Evolutionary conservation across 2,797 vertebrate genomes (phyloP), one percentile per base, ranked within the genome.

Genomic region (Botia almorhae): DNA sequence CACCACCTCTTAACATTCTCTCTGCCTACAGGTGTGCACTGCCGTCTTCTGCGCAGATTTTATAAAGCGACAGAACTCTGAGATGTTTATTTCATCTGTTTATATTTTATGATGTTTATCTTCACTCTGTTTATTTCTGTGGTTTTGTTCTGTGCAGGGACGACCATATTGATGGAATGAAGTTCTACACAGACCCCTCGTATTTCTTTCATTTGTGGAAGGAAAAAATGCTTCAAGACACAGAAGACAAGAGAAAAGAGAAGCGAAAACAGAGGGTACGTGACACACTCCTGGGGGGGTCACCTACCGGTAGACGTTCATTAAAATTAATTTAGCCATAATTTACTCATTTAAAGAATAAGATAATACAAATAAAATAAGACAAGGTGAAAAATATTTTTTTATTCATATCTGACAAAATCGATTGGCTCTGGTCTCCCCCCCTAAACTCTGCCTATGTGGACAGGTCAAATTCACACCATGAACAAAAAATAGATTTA

Each of bases 201-300:
- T 97, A 97, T 91, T 98, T 97, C 91, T 98, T 98, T 87, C 96
- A 96, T 82, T 85, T 98, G 81, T 98, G 96, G 96, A 97, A 96
- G 77, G 95, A 98, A 90, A 97, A 96, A 88, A 97, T 97, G 96
- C 93, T 97, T 81, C 96, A 96, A 87, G 96, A 96, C 0, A 98
- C 96, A 0, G 96, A 97, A 69, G 95, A 97, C 11, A 97, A 96
- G 89, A 94, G 95, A 77, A 97, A 94, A 89, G 96, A 96, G 89
- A 94, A 94, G 72, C 90, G 95, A 70, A 92, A 93, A 76, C 96
- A 96, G 80, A 95, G 95, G 90, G 96, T 97, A 11, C 43, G 0
- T 65, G 21, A 33, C 3, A 33, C 33, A 33, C 23, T 26, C 23
- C 1, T 26, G 23, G 23, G 23, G n/a, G n/a, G n/a, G n/a, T n/a